phyloP scores from a whole-genome alignment of 37 sponge, comb jelly and placozoan genomes.

The Beroe ovata region DNA sequence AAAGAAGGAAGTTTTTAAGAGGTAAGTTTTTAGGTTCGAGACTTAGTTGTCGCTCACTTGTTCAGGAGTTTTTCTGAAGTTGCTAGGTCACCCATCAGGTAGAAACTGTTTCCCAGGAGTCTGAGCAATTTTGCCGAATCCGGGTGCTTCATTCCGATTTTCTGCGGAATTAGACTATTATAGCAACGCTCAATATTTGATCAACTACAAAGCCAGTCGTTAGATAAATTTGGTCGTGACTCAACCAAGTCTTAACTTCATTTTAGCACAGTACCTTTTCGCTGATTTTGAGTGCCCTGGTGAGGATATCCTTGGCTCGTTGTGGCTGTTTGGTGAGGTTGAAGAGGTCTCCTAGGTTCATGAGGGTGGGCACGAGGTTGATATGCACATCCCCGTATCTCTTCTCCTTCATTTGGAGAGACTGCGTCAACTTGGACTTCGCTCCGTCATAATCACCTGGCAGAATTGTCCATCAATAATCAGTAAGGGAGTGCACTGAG shows the following conservation, averaged over 20 bases:
- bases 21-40: background rate
- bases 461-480: background rate
- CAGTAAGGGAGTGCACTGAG: too few relatives aligned
- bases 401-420: conserved; percentile 66
- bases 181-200: too few relatives aligned
- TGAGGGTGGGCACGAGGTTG: conserved; percentile 61
- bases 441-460: conserved; percentile 66
- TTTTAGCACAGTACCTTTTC: too few relatives aligned
- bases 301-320: conserved; percentile 49
- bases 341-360: conserved; percentile 66
- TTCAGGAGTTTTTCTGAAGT: conserved; percentile 66
- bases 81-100: conserved; percentile 57
- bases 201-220: too few relatives aligned
- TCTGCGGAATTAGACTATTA: conserved; percentile 27
- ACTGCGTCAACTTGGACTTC: conserved; percentile 22
- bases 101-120: conserved; percentile 63
- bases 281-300: conserved; percentile 42
- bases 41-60: background rate
- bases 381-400: conserved; percentile 49
- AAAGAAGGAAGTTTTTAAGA: background rate
- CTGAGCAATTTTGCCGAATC: conserved; percentile 45
- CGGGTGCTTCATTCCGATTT: conserved; percentile 67
- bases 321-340: conserved; percentile 56
- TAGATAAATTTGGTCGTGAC: too few relatives aligned
- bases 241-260: too few relatives aligned